These are phyloP conservation scores for Carterocephalus palaemon DNA, from an alignment of 2,888 invertebrate species.

Conservation along the genomic window DNA sequence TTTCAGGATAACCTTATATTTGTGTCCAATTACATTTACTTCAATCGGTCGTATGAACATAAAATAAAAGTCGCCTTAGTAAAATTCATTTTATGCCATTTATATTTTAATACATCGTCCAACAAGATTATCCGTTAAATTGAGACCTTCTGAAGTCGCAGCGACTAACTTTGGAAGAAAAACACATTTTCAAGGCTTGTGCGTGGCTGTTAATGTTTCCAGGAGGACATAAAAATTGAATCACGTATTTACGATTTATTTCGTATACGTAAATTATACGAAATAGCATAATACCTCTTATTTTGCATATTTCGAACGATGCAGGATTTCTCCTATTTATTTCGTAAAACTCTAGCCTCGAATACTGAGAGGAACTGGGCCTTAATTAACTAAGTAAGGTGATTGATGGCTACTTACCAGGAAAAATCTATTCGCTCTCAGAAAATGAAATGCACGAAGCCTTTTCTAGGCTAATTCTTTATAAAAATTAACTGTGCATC, in stretches of 20 bases:
- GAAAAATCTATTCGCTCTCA: slow-evolving; percentile 22
- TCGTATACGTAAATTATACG: background rate
- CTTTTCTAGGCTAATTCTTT: slow-evolving; percentile 13
- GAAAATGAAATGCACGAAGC: slow-evolving; percentile 15
- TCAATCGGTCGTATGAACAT: background rate
- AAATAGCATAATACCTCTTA: background rate
- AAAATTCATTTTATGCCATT: too few relatives aligned
- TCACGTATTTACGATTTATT: background rate
- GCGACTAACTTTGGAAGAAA: background rate
- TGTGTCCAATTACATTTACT: background rate
- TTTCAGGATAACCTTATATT: background rate
- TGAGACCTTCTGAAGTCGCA: background rate
- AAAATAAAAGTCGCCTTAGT: too few relatives aligned
- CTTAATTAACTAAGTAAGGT: slow-evolving; percentile 25
- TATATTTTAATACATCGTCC: background rate
- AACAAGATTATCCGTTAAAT: background rate
- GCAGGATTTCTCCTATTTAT: background rate
- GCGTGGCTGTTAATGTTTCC: background rate
- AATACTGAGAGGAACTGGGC: slow-evolving; percentile 19
- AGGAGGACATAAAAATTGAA: background rate
- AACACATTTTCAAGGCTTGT: slow-evolving; percentile 1
- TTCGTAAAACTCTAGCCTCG: slow-evolving; percentile 14
- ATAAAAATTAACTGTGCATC: slow-evolving; percentile 9
- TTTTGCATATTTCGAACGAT: background rate
- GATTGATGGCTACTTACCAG: slow-evolving; percentile 22